Evolutionary conservation across 2,113 vertebrate species (phyloP).

Genomic region (Anoura caudifer): DNA sequence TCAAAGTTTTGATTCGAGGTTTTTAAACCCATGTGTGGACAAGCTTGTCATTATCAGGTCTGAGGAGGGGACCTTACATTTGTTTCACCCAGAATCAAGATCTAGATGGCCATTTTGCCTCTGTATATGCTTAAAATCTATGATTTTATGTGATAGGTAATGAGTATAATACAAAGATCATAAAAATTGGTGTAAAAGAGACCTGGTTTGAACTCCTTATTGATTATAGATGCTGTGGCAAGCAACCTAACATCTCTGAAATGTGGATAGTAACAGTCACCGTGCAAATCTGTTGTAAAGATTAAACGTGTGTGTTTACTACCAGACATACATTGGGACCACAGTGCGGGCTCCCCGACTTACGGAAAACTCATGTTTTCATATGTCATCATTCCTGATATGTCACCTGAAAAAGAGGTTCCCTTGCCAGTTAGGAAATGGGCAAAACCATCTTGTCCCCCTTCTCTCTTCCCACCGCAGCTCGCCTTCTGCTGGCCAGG

Average conservation of each 20-base stretch:
- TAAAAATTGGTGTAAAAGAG: background rate
- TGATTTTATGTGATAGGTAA: background rate
- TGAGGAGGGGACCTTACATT: background rate
- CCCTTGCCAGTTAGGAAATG: background rate
- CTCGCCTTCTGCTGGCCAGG: background rate
- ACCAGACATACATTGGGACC: background rate
- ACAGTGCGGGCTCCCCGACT: background rate
- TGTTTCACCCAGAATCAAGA: background rate
- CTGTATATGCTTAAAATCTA: background rate
- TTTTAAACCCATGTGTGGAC: background rate
- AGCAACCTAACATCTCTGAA: background rate
- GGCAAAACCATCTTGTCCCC: rapidly evolving
- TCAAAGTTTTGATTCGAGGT: background rate
- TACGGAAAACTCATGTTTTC: background rate
- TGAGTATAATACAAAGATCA: background rate
- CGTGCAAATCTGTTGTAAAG: background rate
- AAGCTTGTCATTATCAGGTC: background rate
- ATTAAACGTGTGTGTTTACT: background rate
- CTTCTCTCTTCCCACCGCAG: background rate
- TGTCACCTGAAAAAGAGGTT: background rate
- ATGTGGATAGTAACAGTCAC: background rate
- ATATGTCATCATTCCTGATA: background rate
- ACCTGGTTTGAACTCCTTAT: background rate
- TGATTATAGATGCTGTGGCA: background rate
- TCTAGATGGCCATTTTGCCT: background rate